phyloP scores from a whole-genome alignment of 1,140 invertebrate genomes.

The Manduca sexta region DNA sequence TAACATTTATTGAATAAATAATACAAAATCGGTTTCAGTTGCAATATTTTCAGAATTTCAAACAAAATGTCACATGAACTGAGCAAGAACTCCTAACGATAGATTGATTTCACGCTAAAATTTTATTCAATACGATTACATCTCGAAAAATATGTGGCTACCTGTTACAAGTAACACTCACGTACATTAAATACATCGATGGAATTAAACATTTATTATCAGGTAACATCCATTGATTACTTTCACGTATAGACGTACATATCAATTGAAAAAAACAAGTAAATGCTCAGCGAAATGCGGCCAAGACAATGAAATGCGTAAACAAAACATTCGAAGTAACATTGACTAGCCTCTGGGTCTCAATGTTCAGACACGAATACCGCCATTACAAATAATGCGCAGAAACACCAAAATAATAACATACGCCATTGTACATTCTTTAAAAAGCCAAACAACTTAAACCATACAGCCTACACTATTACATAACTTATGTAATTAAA shows the following conservation, averaged over 20 bases:
- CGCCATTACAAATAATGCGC: not conserved
- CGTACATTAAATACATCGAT: constrained; percentile 35
- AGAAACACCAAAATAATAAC: constrained; percentile 12
- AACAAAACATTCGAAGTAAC: constrained; percentile 21
- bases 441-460: no score
- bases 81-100: constrained; percentile 55
- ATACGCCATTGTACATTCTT: not conserved
- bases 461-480: no score
- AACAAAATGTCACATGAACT: constrained; percentile 47
- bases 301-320: constrained; percentile 25
- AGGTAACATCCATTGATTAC: not conserved
- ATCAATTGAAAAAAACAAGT: constrained; percentile 1
- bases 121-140: constrained; percentile 46
- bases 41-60: constrained; percentile 46
- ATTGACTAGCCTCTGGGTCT: constrained; percentile 20
- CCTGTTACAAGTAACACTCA: constrained; percentile 10
- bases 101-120: constrained; percentile 32
- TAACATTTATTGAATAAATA: constrained; percentile 74
- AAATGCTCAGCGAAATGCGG: constrained; percentile 43
- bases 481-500: no score
- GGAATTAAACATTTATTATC: constrained; percentile 25
- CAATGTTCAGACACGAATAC: not conserved
- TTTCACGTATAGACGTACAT: constrained; percentile 6
- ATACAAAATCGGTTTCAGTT: constrained; percentile 67
- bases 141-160: constrained; percentile 52